Evolutionary conservation across 2,113 vertebrate species (phyloP).

Genomic region (Cepphus grylle): DNA sequence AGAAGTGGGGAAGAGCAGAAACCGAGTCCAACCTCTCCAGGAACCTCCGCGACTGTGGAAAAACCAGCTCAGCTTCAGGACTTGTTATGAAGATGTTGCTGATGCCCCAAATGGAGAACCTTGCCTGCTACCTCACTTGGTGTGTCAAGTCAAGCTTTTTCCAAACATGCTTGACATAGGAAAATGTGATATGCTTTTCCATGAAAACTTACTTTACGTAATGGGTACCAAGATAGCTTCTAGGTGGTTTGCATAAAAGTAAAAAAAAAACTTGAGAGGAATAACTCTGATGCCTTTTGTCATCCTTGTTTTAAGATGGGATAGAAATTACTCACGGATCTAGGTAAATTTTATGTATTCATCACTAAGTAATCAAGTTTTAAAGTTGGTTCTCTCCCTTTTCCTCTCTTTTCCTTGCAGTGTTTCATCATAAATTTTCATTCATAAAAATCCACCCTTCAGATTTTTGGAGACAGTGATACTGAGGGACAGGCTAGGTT

Average conservation of each 20-base stretch:
- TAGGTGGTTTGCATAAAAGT: neutral
- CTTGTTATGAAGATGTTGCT: neutral
- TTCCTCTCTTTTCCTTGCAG: rapidly evolving
- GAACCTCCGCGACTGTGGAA: neutral
- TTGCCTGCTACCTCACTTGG: neutral
- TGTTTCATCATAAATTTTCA: neutral
- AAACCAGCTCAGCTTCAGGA: neutral
- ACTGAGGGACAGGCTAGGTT: neutral
- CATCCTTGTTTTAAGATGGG: neutral
- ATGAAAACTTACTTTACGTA: neutral
- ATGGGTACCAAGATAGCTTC: neutral
- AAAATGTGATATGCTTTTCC: neutral
- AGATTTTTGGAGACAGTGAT: neutral
- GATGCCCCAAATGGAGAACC: neutral
- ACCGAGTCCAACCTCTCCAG: neutral
- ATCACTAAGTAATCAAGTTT: neutral
- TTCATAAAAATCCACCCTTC: neutral
- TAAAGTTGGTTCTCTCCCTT: neutral
- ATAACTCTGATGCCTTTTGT: neutral
- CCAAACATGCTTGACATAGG: neutral
- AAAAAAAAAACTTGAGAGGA: neutral
- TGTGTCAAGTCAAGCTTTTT: neutral
- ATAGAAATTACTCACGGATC: neutral
- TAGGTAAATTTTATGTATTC: neutral
- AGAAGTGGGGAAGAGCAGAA: neutral